These are phyloP conservation scores for Garrulus glandarius DNA, from an alignment of 2,797 vertebrate genomes.

Conservation along the genomic window DNA sequence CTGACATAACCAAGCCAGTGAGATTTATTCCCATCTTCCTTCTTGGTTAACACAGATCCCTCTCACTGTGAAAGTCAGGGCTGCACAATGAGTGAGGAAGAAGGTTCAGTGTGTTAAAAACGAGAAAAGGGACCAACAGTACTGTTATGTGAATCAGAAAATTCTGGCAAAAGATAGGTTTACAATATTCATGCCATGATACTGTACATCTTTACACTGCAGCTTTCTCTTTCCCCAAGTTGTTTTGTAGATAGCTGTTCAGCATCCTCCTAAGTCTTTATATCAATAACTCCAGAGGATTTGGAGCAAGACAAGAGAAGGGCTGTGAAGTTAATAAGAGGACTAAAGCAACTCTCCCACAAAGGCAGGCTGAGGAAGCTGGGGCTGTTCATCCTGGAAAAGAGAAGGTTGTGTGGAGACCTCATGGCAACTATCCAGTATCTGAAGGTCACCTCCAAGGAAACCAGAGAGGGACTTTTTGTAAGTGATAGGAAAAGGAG, in stretches of 20 bases:
- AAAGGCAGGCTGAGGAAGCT: neutral
- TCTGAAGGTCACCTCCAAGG: neutral
- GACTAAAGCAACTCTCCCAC: neutral
- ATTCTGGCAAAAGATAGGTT: neutral
- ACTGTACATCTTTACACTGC: neutral
- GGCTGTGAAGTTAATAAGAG: neutral
- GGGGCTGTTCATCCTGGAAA: neutral
- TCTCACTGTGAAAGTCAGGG: neutral
- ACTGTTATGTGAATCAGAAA: neutral
- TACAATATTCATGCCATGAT: fast-evolving
- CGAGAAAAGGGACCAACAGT: neutral
- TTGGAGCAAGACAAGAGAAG: neutral
- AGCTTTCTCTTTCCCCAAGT: neutral
- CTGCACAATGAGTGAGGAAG: neutral
- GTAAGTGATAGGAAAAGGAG: neutral
- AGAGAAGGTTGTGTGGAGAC: neutral
- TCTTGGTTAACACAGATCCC: neutral
- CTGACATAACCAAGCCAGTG: neutral
- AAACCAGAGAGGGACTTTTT: neutral
- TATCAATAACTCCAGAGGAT: neutral
- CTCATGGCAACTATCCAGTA: neutral
- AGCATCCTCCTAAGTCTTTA: neutral
- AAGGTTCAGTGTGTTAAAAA: neutral
- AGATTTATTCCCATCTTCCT: neutral
- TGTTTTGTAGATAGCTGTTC: neutral